These are phyloP conservation scores for Girardia tigrina DNA, from an alignment of 2,888 invertebrate species.

Conservation along the genomic window DNA sequence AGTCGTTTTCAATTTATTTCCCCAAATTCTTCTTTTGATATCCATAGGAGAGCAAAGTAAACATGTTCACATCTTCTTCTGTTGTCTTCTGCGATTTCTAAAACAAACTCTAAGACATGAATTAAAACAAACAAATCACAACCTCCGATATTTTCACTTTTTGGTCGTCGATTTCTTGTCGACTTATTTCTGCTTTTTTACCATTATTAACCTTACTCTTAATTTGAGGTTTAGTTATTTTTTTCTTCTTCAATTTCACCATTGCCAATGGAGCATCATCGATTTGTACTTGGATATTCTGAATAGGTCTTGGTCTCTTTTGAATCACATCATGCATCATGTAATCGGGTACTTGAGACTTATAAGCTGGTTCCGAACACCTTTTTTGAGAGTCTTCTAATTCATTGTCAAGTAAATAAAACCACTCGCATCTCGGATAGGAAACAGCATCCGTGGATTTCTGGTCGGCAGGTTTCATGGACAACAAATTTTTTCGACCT, in stretches of 20 bases:
- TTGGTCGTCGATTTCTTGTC: neutral
- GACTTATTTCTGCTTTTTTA: neutral
- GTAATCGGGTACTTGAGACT: constrained; percentile 34
- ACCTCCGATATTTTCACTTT: neutral
- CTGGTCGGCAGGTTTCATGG: constrained; percentile 6
- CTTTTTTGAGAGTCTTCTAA: constrained; percentile 39
- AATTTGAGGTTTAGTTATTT: neutral
- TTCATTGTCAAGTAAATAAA: constrained; percentile 45
- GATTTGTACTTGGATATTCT: neutral
- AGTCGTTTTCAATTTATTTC: constrained; percentile 15
- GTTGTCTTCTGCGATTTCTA: neutral
- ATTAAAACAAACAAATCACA: neutral
- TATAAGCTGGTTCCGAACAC: neutral
- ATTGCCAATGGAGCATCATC: neutral
- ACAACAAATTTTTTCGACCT: constrained; percentile 45
- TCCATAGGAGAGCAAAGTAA: neutral
- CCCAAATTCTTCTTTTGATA: neutral
- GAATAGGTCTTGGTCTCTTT: neutral
- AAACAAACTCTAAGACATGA: neutral
- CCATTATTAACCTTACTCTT: neutral
- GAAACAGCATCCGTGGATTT: constrained; percentile 38
- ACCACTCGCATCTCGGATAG: constrained; percentile 47
- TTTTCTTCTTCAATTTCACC: neutral
- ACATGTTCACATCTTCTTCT: neutral
- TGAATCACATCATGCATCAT: constrained; percentile 31